Percentiles rank a stretch among this genome's conserved stretches.
Evolutionary conservation across 2,797 vertebrate genomes (phyloP).

Genomic region (Columba guinea): DNA sequence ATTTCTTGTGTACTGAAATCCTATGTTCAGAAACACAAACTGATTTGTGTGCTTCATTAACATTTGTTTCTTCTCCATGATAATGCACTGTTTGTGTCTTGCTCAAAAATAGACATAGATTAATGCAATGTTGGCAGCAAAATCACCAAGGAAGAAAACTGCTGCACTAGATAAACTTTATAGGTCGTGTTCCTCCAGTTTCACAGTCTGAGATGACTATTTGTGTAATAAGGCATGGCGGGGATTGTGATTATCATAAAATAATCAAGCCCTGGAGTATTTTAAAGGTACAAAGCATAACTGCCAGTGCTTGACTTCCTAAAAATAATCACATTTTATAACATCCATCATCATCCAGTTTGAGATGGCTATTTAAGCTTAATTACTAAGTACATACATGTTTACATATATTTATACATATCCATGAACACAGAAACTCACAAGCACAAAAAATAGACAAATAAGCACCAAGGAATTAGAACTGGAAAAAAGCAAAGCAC

Average conservation of each 20-base stretch:
- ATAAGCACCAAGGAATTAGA: background rate
- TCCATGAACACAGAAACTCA: background rate
- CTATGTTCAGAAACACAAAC: background rate
- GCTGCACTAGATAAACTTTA: slow-evolving; percentile 29
- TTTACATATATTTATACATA: background rate
- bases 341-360: background rate
- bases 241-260: slow-evolving; percentile 34
- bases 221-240: slow-evolving; percentile 13
- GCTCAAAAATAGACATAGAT: slow-evolving; percentile 48
- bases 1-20: background rate
- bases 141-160: slow-evolving; percentile 55
- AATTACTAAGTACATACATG: background rate
- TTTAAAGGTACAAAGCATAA: slow-evolving; percentile 8
- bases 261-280: slow-evolving; percentile 25
- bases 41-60: slow-evolving; percentile 40
- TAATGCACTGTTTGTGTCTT: slow-evolving; percentile 12
- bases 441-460: background rate
- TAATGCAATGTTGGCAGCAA: slow-evolving; percentile 51
- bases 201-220: slow-evolving; percentile 7
- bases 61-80: background rate
- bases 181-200: slow-evolving; percentile 27
- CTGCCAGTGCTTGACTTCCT: background rate
- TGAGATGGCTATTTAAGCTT: background rate
- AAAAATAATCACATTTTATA: background rate
- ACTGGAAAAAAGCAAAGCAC: background rate